Conservation (phyloP, 2,113 vertebrate species). For the Clarias batrachus region DNA sequence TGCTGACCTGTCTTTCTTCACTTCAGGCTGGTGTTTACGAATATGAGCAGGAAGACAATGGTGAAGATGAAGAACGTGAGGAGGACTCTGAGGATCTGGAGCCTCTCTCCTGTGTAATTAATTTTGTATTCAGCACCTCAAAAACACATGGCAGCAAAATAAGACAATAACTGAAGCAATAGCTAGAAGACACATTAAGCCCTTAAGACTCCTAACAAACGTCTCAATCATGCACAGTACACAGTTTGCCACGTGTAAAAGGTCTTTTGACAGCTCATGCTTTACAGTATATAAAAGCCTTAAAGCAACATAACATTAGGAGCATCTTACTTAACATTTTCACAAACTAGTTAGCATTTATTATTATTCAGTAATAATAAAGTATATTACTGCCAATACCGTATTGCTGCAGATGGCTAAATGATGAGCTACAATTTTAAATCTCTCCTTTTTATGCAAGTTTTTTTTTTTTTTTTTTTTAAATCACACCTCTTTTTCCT, state of each 20-base stretch:
- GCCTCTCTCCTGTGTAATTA: slow-evolving; percentile 44
- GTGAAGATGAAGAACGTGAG: slow-evolving; percentile 36
- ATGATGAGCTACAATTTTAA: background rate
- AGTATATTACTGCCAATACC: background rate
- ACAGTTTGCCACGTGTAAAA: background rate
- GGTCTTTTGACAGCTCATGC: background rate
- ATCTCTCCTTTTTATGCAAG: background rate
- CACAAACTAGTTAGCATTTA: background rate
- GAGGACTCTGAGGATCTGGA: slow-evolving; percentile 19
- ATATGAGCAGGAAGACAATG: slow-evolving; percentile 46
- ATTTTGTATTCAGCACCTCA: slow-evolving; percentile 35
- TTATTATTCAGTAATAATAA: background rate
- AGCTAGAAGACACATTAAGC: background rate
- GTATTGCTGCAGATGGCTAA: background rate
- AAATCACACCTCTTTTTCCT: slow-evolving; percentile 40
- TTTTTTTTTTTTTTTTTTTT: background rate
- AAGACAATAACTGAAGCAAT: slow-evolving; percentile 1
- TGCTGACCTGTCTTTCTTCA: slow-evolving; percentile 53
- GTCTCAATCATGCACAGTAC: background rate
- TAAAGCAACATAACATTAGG: background rate
- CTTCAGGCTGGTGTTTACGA: slow-evolving; percentile 45
- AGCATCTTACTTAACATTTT: background rate
- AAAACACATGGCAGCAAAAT: slow-evolving; percentile 31
- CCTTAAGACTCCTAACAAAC: background rate
- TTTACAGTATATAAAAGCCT: background rate